Evolutionary conservation across 1,140 invertebrate genomes (phyloP).

Genomic region (Lethocerus indicus): DNA sequence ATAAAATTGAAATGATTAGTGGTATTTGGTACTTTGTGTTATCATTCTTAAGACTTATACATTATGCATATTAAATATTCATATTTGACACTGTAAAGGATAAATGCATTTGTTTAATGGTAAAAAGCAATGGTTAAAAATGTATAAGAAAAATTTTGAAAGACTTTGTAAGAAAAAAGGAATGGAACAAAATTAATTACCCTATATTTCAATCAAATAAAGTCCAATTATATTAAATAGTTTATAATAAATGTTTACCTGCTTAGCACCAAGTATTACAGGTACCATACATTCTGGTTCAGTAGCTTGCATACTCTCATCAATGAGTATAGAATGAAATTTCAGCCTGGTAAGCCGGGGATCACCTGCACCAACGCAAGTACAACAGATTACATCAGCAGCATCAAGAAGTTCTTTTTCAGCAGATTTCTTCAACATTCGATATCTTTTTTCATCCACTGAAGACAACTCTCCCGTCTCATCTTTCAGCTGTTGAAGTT

Average conservation of each 20-base stretch:
- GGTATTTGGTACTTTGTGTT: too few relatives aligned
- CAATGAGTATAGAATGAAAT: conserved; percentile 94
- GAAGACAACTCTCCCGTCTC: conserved; percentile 91
- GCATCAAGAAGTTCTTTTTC: conserved; percentile 86
- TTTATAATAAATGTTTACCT: conserved; percentile 28
- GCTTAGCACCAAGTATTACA: conserved; percentile 90
- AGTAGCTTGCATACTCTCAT: conserved; percentile 92
- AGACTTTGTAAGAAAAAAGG: too few relatives aligned
- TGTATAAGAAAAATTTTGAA: too few relatives aligned
- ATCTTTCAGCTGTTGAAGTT: conserved; percentile 92
- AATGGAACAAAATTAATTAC: too few relatives aligned
- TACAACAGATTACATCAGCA: conserved; percentile 98
- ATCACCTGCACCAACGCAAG: conserved; percentile 97
- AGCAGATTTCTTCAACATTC: conserved; percentile 75
- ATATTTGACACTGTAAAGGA: too few relatives aligned
- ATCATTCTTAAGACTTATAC: too few relatives aligned
- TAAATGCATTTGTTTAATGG: too few relatives aligned
- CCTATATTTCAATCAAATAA: too few relatives aligned
- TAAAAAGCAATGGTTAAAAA: too few relatives aligned
- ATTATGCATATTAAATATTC: too few relatives aligned
- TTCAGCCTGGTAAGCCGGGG: conserved; percentile 77
- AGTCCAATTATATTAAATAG: too few relatives aligned
- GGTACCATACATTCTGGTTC: conserved; percentile 99
- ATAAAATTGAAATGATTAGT: too few relatives aligned
- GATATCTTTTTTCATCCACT: conserved; percentile 87